phyloP scores from a whole-genome alignment of 2,888 invertebrate genomes.

The Ashinkailepas kermadecensis region DNA sequence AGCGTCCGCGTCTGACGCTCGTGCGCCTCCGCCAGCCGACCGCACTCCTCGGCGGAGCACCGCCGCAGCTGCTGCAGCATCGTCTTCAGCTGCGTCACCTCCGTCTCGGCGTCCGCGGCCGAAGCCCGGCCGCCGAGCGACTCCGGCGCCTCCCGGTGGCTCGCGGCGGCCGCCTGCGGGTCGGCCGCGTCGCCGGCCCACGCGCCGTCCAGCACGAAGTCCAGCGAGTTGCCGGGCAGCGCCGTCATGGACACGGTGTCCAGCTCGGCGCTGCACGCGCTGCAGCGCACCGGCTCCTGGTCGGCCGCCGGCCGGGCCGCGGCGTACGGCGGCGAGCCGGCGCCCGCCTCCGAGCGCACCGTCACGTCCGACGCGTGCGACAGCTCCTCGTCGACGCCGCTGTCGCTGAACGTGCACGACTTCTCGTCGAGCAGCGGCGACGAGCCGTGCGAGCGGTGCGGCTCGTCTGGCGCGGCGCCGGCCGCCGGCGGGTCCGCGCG shows the following conservation, averaged over 20 bases:
- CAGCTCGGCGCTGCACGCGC: neutral
- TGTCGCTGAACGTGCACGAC: slow-evolving; percentile 4
- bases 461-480: neutral
- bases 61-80: neutral
- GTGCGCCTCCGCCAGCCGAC: neutral
- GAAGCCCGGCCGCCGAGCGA: too few relatives aligned
- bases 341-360: neutral
- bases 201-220: neutral
- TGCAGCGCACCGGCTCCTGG: neutral
- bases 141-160: too few relatives aligned
- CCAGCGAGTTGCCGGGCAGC: neutral
- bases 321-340: neutral
- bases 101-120: too few relatives aligned
- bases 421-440: neutral
- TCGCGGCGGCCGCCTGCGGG: too few relatives aligned
- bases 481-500: neutral
- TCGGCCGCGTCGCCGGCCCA: too few relatives aligned
- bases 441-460: neutral
- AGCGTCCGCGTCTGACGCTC: neutral
- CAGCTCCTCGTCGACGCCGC: slow-evolving; percentile 8
- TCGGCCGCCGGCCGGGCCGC: neutral
- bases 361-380: neutral
- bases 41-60: neutral
- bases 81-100: neutral
- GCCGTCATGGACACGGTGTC: neutral